Percentiles rank a stretch among this genome's conserved stretches.
Evolutionary conservation across 2,113 vertebrate genomes (phyloP).

Genomic region (Pachypanchax playfairii): DNA sequence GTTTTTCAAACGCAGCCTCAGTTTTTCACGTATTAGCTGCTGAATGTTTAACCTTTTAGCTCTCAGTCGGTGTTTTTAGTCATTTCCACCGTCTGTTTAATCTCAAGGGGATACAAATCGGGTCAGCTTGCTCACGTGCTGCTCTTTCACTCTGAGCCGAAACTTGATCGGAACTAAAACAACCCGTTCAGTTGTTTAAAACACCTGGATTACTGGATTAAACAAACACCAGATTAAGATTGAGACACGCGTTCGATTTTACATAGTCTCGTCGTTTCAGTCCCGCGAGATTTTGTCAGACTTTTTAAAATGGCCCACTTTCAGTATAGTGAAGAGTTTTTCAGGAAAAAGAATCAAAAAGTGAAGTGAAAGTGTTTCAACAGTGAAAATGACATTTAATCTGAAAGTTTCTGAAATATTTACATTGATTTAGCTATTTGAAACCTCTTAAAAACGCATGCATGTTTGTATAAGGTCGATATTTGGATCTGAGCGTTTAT

Average conservation of each 20-base stretch:
- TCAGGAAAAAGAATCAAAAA: background rate
- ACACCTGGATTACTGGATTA: too few relatives aligned
- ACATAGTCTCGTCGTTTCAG: background rate
- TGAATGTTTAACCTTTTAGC: too few relatives aligned
- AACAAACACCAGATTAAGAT: background rate
- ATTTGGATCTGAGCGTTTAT: too few relatives aligned
- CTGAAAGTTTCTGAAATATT: background rate
- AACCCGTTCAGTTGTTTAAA: background rate
- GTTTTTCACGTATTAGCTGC: background rate
- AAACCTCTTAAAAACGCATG: too few relatives aligned
- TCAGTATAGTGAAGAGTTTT: background rate
- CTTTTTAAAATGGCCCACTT: background rate
- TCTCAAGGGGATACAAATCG: background rate
- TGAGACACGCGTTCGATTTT: slow-evolving; percentile 12
- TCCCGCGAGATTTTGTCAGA: slow-evolving; percentile 9
- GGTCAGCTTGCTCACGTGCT: slow-evolving; percentile 22
- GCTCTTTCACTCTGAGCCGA: slow-evolving; percentile 19
- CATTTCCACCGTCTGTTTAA: background rate
- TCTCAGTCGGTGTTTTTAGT: background rate
- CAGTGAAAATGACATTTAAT: background rate
- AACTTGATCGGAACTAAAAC: background rate
- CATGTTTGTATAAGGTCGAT: too few relatives aligned
- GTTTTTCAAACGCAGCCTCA: background rate
- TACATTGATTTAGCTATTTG: too few relatives aligned
- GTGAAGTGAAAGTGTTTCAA: background rate